Evolutionary conservation across 2,888 invertebrate species (phyloP).

Genomic region (Rhingia rostrata): DNA sequence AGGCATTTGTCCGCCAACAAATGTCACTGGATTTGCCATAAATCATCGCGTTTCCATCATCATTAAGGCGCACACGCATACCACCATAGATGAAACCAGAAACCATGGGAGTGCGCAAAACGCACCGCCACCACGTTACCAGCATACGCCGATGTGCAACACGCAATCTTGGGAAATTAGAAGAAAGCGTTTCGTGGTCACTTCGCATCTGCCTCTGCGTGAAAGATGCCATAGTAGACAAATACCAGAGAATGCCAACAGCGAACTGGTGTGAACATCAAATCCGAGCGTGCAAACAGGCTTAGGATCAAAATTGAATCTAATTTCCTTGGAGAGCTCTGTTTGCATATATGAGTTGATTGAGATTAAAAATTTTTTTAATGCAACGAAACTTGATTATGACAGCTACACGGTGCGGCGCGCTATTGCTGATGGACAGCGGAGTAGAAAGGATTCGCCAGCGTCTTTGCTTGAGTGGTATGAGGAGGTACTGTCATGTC

Average conservation of each 20-base stretch:
- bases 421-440: slow-evolving; percentile 31
- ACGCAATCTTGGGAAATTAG: slow-evolving; percentile 63
- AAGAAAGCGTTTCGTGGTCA: slow-evolving; percentile 67
- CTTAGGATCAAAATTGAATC: slow-evolving; percentile 57
- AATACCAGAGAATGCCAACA: slow-evolving; percentile 12
- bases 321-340: slow-evolving; percentile 47
- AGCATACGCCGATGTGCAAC: neutral
- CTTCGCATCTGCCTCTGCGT: slow-evolving; percentile 33
- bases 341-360: slow-evolving; percentile 44
- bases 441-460: slow-evolving; percentile 48
- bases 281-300: slow-evolving; percentile 45
- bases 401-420: slow-evolving; percentile 25
- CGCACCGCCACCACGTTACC: neutral
- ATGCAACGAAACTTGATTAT: slow-evolving; percentile 51
- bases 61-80: slow-evolving; percentile 57
- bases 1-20: slow-evolving; percentile 64
- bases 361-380: slow-evolving; percentile 23
- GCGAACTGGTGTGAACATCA: slow-evolving; percentile 53
- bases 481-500: slow-evolving; percentile 18
- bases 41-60: slow-evolving; percentile 59
- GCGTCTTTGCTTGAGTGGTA: neutral
- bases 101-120: slow-evolving; percentile 52
- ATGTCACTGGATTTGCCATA: slow-evolving; percentile 69
- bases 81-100: slow-evolving; percentile 43
- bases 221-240: slow-evolving; percentile 58